Evolutionary conservation across 2,888 invertebrate genomes (phyloP), one percentile per base, ranked within the genome.

Genomic region (Choristoneura rosaceana): DNA sequence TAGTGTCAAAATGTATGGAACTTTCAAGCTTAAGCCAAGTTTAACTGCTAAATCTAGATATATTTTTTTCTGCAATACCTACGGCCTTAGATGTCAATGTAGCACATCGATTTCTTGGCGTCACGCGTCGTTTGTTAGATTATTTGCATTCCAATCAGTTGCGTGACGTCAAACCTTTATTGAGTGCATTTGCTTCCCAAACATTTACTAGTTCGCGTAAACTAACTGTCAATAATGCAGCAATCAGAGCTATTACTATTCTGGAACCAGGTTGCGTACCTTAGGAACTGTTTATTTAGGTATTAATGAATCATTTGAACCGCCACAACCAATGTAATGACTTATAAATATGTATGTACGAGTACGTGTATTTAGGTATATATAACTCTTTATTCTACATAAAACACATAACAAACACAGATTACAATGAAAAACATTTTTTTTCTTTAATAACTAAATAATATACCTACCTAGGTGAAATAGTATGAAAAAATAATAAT

Each of bases 121-220:
- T 58, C 55, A 62, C 61, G 25, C 71, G 67, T 58, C 62, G 67
- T 66, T 52, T n/a, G 43, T 10, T 8, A 52, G 45, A 45, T 62
- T 45, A 38, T 67, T 62, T 67, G 71, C 55, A 50, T 71, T 63
- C 38, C 68, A 71, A 50, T 52, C 64, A 50, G 67, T 52, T 69
- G 43, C 64, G 38, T 79, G 79, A 80, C 79, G 79, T 80, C 77
- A 78, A 78, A 69, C 67, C 59, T 77, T 77, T 76, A 78, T 68
- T 74, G 75, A 73, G 74, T 71, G 74, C 75, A 74, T 77, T 71
- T 61, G 71, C 70, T 61, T 69, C 75, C 71, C 75, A 77, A 76
- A 78, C 78, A 79, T 77, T 76, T 61, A 74, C 70, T 64, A 70
- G 75, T 63, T 75, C 74, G 74, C 74, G 76, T 78, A 77, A 79